These are phyloP conservation scores for Propsilocerus akamusi DNA, from an alignment of 1,140 invertebrate genomes.

Conservation along the genomic window DNA sequence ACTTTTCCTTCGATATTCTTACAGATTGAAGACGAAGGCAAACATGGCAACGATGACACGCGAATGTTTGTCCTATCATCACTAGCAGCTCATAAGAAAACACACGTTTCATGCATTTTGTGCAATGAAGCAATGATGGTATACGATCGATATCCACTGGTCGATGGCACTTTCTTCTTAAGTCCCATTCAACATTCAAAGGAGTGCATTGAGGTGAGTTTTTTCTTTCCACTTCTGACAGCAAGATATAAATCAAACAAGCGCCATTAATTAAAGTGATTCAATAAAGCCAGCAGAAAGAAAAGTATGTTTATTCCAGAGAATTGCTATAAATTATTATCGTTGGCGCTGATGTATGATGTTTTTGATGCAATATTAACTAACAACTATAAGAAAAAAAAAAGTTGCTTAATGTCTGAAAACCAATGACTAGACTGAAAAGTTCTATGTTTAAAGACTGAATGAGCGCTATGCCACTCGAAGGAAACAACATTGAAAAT, in stretches of 20 bases:
- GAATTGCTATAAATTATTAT: too few relatives aligned
- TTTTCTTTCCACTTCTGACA: too few relatives aligned
- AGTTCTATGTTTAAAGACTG: constrained; percentile 5
- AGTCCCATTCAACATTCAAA: constrained; percentile 77
- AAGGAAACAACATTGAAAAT: not conserved
- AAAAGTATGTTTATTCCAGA: too few relatives aligned
- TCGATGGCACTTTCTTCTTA: constrained; percentile 94
- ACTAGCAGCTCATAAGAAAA: constrained; percentile 65
- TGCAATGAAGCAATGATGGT: constrained; percentile 78
- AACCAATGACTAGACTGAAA: constrained; percentile 1
- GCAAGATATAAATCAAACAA: too few relatives aligned
- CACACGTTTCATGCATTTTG: constrained; percentile 67
- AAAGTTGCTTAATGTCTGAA: constrained; percentile 1
- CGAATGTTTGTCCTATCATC: constrained; percentile 83
- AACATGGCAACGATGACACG: constrained; percentile 93
- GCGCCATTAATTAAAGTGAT: too few relatives aligned
- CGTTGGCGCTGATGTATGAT: too few relatives aligned
- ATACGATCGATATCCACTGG: constrained; percentile 90
- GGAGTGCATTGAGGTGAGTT: constrained; percentile 60
- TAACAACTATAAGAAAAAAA: not conserved
- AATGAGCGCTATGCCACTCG: not conserved
- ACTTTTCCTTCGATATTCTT: constrained; percentile 25
- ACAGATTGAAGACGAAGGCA: constrained; percentile 93
- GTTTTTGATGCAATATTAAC: too few relatives aligned
- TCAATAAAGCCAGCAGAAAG: too few relatives aligned